Evolutionary conservation across 2,113 vertebrate genomes (phyloP), one percentile per base, ranked within the genome.

Genomic region (Mus pahari): DNA sequence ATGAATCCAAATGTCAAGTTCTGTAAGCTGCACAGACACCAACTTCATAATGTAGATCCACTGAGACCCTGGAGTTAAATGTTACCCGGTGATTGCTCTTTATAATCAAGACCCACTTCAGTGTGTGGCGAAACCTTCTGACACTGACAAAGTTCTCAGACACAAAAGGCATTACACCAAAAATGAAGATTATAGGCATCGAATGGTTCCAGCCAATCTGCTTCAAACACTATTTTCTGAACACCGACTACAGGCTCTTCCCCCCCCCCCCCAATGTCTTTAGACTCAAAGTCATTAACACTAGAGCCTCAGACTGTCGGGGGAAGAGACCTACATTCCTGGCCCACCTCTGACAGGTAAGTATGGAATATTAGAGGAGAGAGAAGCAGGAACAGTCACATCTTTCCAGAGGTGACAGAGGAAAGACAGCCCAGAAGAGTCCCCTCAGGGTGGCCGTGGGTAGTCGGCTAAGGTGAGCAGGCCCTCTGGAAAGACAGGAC

Each of bases 1-100:
- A 79, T 71, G 86, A 98, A 97, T 96, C 97, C 98, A 97, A 97
- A 97, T 96, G 94, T 93, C 79, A 87, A 3, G 94, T 94, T 97
- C 96, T 96, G 89, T 88, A 89, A 96, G 97, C 95, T 89, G 89
- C 96, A 94, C 90, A 94, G 96, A 93, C 81, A 89, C 81, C 94
- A 79, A 89, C 86, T 95, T 77, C 70, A 94, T 28, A 96, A 84
- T 81, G 95, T 75, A 97, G 96, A 97, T 58, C 79, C 90, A 92
- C 9, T 17, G 42, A 77, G 55, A 86, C 45, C 24, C 53, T 92
- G 39, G 58, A 75, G 22, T 88, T 84, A 36, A 94, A 82, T 64
- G 75, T 66, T 17, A 62, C 13, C 60, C 42, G 9, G 12, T 2
- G 28, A 19, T 45, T 22, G 66, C 14, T 55, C 79, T 77, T 42